Percentiles rank a stretch among this genome's conserved stretches.
phyloP scores from a whole-genome alignment of 1,140 invertebrate genomes.

The Liolophura sinensis region DNA sequence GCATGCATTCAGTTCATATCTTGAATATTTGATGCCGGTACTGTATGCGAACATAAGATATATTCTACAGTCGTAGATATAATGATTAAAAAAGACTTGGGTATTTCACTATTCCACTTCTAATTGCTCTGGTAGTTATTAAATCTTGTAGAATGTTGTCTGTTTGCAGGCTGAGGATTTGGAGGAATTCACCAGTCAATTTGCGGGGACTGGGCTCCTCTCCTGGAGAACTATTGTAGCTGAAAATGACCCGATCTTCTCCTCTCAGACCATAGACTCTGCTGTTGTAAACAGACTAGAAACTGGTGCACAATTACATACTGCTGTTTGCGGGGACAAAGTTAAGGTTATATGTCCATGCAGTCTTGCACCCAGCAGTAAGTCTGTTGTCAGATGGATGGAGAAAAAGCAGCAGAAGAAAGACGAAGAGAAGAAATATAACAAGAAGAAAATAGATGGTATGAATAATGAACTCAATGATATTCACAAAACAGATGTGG shows the following conservation, averaged over 20 bases:
- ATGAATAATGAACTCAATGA: not conserved
- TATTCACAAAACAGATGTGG: not conserved
- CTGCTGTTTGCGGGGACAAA: conserved; percentile 33
- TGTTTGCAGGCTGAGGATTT: conserved; percentile 32
- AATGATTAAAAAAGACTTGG: no score
- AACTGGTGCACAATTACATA: conserved; percentile 34
- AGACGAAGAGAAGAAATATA: conserved; percentile 16
- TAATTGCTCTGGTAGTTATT: no score
- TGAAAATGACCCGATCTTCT: conserved; percentile 22
- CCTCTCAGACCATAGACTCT: conserved; percentile 25
- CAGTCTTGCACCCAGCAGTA: conserved; percentile 29
- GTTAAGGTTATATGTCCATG: conserved; percentile 43
- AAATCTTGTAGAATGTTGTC: not conserved
- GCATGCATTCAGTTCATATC: no score
- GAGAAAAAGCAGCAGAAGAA: conserved; percentile 22
- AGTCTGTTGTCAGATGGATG: conserved; percentile 33
- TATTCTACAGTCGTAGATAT: no score
- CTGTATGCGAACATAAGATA: no score
- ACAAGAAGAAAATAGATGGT: not conserved
- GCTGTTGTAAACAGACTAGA: conserved; percentile 32
- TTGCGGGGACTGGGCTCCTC: conserved; percentile 15
- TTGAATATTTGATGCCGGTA: no score
- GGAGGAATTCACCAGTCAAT: conserved; percentile 19
- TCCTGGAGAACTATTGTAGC: conserved; percentile 27
- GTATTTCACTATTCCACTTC: no score